Evolutionary conservation across 1,140 invertebrate species (phyloP).

Genomic region (Epicauta chinensis): DNA sequence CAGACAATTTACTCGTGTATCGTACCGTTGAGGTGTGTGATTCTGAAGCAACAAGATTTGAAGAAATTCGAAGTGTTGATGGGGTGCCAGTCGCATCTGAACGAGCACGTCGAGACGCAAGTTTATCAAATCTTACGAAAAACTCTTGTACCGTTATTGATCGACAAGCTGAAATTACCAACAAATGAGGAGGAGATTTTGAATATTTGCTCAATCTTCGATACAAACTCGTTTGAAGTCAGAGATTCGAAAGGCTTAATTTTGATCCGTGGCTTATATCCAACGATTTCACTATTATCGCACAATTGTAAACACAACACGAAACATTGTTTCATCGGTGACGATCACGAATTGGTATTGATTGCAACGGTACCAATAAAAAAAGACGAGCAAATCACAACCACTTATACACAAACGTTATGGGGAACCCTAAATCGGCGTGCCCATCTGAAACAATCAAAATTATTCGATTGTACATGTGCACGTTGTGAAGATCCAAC

Average conservation of each 20-base stretch:
- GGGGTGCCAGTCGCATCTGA: slow-evolving; percentile 50
- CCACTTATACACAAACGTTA: slow-evolving; percentile 59
- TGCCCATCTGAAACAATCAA: slow-evolving; percentile 50
- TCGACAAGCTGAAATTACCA: slow-evolving; percentile 48
- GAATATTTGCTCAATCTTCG: slow-evolving; percentile 57
- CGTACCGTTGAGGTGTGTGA: slow-evolving; percentile 54
- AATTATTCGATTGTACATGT: slow-evolving; percentile 59
- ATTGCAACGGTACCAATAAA: slow-evolving; percentile 55
- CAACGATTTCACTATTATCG: slow-evolving; percentile 53
- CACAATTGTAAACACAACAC: slow-evolving; percentile 60
- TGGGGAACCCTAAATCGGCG: slow-evolving; percentile 57
- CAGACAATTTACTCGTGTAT: slow-evolving; percentile 57
- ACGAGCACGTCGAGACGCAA: slow-evolving; percentile 49
- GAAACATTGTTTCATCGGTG: slow-evolving; percentile 49
- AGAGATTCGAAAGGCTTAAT: slow-evolving; percentile 42
- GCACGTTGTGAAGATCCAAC: slow-evolving; percentile 54
- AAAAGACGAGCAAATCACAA: slow-evolving; percentile 56
- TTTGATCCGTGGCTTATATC: slow-evolving; percentile 54
- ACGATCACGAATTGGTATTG: slow-evolving; percentile 24
- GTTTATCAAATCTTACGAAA: slow-evolving; percentile 52
- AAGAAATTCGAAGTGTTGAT: slow-evolving; percentile 48
- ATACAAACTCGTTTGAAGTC: slow-evolving; percentile 60
- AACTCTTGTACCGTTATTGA: slow-evolving; percentile 55
- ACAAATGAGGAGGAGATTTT: slow-evolving; percentile 54
- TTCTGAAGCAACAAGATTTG: slow-evolving; percentile 47